phyloP scores from a whole-genome alignment of 1,140 invertebrate species.

The Saccostrea cuccullata region DNA sequence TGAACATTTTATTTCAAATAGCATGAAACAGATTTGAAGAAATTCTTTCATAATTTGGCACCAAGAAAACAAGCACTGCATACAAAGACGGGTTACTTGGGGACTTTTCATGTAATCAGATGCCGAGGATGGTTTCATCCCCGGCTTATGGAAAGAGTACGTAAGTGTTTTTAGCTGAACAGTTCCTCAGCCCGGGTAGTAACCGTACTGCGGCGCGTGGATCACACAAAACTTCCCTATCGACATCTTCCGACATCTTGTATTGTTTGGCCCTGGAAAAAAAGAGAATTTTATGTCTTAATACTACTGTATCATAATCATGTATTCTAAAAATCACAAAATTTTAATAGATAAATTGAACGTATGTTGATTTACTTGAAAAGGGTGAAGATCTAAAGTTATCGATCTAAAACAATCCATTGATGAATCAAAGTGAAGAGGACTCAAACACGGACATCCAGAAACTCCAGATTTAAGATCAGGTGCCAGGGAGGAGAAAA shows the following conservation, averaged over 20 bases:
- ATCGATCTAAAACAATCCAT: no score
- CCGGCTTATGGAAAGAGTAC: no score
- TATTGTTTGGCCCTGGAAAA: not conserved
- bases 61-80: not conserved
- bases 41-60: constrained; percentile 1
- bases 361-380: no score
- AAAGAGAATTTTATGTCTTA: not conserved
- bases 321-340: no score
- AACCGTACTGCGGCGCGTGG: not conserved
- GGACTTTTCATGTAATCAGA: not conserved
- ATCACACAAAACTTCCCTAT: constrained; percentile 27
- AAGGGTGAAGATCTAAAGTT: no score
- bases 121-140: no score
- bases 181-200: not conserved
- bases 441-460: no score
- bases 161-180: not conserved
- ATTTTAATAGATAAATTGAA: no score
- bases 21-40: not conserved
- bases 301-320: no score
- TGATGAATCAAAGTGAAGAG: no score
- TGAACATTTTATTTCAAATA: not conserved
- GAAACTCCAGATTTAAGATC: no score
- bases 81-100: not conserved
- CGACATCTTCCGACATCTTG: constrained; percentile 11
- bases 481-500: no score